Evolutionary conservation across 2,113 vertebrate species (phyloP).

Genomic region (Macquaria ambigua): DNA sequence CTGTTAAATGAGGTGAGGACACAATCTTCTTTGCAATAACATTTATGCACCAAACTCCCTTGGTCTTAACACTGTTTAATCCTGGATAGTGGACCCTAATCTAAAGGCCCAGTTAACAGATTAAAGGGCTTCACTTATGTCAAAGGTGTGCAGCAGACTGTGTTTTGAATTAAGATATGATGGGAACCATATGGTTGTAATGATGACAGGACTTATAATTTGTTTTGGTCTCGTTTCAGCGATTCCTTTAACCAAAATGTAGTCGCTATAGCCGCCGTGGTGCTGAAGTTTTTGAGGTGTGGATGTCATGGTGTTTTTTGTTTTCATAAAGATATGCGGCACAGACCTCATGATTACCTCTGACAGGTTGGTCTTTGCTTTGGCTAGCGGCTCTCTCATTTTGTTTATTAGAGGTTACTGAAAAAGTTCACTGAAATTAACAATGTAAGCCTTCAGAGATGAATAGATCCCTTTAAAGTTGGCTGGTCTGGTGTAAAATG

Average conservation of each 20-base stretch:
- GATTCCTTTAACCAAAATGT: slow-evolving; percentile 40
- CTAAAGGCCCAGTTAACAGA: slow-evolving; percentile 27
- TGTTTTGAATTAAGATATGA: slow-evolving; percentile 48
- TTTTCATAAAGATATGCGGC: slow-evolving; percentile 30
- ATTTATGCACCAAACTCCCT: slow-evolving; percentile 13
- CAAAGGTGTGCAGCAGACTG: slow-evolving; percentile 40
- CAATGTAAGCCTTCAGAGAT: slow-evolving; percentile 10
- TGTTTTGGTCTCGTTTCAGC: slow-evolving; percentile 56
- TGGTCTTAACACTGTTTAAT: slow-evolving; percentile 8
- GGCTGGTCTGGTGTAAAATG: slow-evolving; percentile 13
- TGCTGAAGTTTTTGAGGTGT: slow-evolving; percentile 25
- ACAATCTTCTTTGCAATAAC: slow-evolving; percentile 5
- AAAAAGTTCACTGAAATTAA: slow-evolving; percentile 37
- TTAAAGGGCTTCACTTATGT: slow-evolving; percentile 28
- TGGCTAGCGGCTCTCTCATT: slow-evolving; percentile 33
- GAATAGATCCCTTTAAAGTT: slow-evolving; percentile 9
- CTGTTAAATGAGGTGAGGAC: slow-evolving; percentile 8
- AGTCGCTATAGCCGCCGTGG: not conserved
- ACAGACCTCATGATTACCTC: slow-evolving; percentile 26
- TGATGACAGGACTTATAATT: slow-evolving; percentile 34
- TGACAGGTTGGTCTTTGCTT: slow-evolving; percentile 47
- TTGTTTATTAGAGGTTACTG: slow-evolving; percentile 31
- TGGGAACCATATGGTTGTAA: slow-evolving; percentile 42
- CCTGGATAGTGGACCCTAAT: not conserved
- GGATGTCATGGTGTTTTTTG: slow-evolving; percentile 32